phyloP scores from a whole-genome alignment of 2,113 vertebrate species.

The Lampris incognitus region DNA sequence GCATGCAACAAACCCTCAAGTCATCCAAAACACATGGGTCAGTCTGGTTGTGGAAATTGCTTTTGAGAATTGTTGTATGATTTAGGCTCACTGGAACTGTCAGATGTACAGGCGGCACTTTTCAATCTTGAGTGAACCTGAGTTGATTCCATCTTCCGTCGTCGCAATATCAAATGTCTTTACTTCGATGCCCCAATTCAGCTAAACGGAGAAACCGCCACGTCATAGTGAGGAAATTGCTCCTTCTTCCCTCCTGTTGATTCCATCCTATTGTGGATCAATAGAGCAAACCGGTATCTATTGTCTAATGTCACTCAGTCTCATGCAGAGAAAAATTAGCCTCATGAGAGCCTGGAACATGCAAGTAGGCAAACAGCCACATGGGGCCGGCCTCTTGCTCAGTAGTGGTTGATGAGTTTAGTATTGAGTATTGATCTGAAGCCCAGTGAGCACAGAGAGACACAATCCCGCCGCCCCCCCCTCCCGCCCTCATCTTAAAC shows the following conservation, averaged over 20 bases:
- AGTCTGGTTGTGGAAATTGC: slow-evolving; percentile 43
- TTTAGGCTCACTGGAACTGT: slow-evolving; percentile 12
- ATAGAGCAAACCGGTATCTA: background rate
- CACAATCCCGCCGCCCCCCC: slow-evolving; percentile 15
- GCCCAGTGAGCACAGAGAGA: slow-evolving; percentile 30
- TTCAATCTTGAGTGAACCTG: background rate
- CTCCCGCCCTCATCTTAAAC: background rate
- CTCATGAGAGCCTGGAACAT: slow-evolving; percentile 12
- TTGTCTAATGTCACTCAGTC: slow-evolving; percentile 28
- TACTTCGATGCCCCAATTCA: background rate
- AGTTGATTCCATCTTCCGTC: background rate
- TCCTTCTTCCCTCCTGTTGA: slow-evolving; percentile 20
- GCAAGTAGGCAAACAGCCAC: slow-evolving; percentile 30
- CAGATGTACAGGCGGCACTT: background rate
- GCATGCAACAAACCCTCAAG: slow-evolving; percentile 43
- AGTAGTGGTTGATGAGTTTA: slow-evolving; percentile 35
- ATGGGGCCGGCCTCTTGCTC: slow-evolving; percentile 33
- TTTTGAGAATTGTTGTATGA: slow-evolving; percentile 19
- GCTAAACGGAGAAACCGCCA: background rate
- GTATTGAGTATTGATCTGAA: slow-evolving; percentile 57
- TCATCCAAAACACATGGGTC: slow-evolving; percentile 25
- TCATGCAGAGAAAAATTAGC: slow-evolving; percentile 4
- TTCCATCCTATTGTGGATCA: slow-evolving; percentile 19
- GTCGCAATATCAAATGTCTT: background rate
- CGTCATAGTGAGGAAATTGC: background rate